Percentiles rank a stretch among this genome's conserved stretches.
Conservation (phyloP, 2,888 invertebrate genomes). For the Sphaerophoria rueppellii region DNA sequence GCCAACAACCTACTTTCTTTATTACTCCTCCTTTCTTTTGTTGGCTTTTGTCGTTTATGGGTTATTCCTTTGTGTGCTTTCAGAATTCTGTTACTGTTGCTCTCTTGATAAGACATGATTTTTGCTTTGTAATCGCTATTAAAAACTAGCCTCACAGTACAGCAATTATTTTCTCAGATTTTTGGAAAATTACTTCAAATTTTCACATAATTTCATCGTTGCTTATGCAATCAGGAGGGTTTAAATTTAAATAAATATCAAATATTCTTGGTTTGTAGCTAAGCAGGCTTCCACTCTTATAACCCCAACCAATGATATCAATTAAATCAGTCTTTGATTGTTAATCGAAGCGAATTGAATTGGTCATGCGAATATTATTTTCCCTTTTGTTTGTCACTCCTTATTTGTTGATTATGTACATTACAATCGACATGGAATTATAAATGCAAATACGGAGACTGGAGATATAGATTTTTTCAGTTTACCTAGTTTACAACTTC, state of each 20-base stretch:
- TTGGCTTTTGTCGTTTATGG: constrained; percentile 59
- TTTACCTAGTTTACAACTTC: neutral
- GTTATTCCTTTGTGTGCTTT: constrained; percentile 28
- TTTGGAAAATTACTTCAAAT: neutral
- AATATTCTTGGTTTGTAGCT: neutral
- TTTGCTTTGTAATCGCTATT: constrained; percentile 30
- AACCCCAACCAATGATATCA: neutral
- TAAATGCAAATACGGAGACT: neutral
- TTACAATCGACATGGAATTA: neutral
- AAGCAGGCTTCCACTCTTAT: neutral
- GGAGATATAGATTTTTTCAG: neutral
- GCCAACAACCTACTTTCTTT: constrained; percentile 72
- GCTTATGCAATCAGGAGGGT: constrained; percentile 20
- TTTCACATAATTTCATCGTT: neutral
- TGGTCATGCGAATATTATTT: constrained; percentile 5
- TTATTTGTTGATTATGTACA: neutral
- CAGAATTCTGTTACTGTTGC: constrained; percentile 36
- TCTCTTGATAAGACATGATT: constrained; percentile 27
- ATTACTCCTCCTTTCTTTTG: constrained; percentile 65
- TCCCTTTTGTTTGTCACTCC: neutral
- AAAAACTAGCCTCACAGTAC: neutral
- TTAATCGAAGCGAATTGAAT: neutral
- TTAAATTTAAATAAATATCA: neutral
- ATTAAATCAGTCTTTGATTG: constrained; percentile 12
- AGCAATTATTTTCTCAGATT: neutral